Conservation (phyloP, 2,113 vertebrate species). For the Ciconia maguari region DNA sequence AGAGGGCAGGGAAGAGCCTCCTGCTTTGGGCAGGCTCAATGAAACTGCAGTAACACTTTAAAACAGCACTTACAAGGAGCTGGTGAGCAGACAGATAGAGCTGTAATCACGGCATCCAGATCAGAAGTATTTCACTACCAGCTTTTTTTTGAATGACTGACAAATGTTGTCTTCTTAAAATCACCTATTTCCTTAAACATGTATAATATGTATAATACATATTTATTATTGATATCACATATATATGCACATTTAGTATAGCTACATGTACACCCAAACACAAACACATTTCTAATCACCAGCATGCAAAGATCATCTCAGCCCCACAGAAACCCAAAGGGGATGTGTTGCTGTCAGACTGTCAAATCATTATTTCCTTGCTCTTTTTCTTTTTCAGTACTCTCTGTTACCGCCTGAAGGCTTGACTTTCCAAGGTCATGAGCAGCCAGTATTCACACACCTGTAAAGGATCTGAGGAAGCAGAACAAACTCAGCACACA, state of each 20-base stretch:
- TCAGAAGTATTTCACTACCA: neutral
- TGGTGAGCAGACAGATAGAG: neutral
- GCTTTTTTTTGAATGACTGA: neutral
- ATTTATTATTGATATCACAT: neutral
- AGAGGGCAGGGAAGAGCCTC: neutral
- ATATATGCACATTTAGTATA: neutral
- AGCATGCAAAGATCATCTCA: neutral
- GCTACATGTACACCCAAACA: neutral
- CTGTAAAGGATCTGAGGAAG: neutral
- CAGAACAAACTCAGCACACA: neutral
- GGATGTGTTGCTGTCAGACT: neutral
- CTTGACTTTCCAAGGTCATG: slow-evolving; percentile 8
- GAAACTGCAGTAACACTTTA: neutral
- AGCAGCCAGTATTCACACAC: neutral
- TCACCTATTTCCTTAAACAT: neutral
- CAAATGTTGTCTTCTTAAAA: neutral
- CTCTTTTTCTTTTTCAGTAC: neutral
- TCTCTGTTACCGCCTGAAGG: neutral
- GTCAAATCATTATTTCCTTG: slow-evolving; percentile 14
- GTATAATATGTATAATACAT: neutral
- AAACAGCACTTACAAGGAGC: neutral
- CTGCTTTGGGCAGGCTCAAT: neutral
- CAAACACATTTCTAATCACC: neutral
- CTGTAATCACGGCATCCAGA: neutral
- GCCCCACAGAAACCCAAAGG: neutral